Percentiles rank a stretch among this genome's conserved stretches.
These are phyloP conservation scores for Myrmophylax atrothorax DNA, from an alignment of 2,113 vertebrate species.

Conservation along the genomic window DNA sequence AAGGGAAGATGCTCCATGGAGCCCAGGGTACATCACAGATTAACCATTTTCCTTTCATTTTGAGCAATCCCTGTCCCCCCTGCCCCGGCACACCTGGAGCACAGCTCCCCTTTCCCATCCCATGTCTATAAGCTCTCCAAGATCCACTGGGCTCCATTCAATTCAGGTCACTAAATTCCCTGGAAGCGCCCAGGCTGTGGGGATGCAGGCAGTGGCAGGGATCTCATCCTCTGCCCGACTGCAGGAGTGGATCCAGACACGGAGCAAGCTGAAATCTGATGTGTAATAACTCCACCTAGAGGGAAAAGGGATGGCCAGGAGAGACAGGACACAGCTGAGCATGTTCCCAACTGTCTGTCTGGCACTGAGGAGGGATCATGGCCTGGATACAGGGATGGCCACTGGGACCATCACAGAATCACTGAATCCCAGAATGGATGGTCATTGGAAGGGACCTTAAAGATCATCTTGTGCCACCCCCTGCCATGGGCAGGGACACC, in stretches of 20 bases:
- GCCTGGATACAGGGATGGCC: background rate
- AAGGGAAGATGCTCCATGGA: background rate
- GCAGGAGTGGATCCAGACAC: fast-evolving
- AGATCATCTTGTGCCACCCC: fast-evolving
- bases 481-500: background rate
- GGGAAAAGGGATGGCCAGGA: background rate
- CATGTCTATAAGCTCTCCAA: background rate
- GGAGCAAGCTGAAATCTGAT: background rate
- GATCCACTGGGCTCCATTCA: fast-evolving
- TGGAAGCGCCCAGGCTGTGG: background rate
- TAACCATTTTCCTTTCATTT: background rate
- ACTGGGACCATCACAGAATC: background rate
- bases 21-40: background rate
- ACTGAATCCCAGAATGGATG: no score
- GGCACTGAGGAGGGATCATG: fast-evolving
- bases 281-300: constrained; percentile 33
- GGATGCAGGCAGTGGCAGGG: background rate
- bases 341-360: fast-evolving
- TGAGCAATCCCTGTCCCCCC: fast-evolving
- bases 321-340: background rate
- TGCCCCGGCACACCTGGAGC: background rate
- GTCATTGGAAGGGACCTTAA: background rate
- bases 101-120: background rate
- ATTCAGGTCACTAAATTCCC: background rate
- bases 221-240: fast-evolving